Percentiles rank a stretch among this genome's conserved stretches.
Conservation (phyloP, 2,113 vertebrate species). For the Xiphias gladius region DNA sequence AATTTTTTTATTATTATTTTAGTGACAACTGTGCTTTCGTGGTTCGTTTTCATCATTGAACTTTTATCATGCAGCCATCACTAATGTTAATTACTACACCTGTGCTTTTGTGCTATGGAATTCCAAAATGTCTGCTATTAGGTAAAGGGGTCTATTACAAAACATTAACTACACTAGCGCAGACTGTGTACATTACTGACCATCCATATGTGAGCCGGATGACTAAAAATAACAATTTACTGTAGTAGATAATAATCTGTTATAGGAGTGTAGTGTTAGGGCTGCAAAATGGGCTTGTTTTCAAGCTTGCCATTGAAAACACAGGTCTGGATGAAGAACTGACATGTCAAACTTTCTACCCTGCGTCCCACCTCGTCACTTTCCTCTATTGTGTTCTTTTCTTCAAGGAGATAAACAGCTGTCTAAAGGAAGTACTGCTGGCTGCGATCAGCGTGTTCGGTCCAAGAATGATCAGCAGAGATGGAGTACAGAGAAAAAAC, state of each 20-base stretch:
- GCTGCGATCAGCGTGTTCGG: slow-evolving; percentile 64
- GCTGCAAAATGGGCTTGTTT: not conserved
- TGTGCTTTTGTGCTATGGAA: not conserved
- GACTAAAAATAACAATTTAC: not conserved
- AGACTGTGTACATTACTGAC: not conserved
- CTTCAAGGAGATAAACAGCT: slow-evolving; percentile 65
- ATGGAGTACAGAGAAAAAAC: slow-evolving; percentile 54
- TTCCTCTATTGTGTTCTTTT: slow-evolving; percentile 44
- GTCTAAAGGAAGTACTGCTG: slow-evolving; percentile 60
- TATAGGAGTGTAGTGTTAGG: not conserved
- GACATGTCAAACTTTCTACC: not conserved
- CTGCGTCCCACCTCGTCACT: slow-evolving; percentile 11
- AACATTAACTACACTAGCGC: not conserved
- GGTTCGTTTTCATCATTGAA: not conserved
- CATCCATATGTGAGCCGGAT: not conserved
- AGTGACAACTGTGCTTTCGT: not conserved
- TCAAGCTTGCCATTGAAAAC: not conserved
- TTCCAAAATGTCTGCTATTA: not conserved
- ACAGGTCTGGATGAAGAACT: not conserved
- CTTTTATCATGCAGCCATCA: not conserved
- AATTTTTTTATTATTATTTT: no score
- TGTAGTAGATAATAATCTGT: not conserved
- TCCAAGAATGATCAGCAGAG: slow-evolving; percentile 61
- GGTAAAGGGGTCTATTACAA: not conserved
- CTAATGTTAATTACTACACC: not conserved